Percentiles rank a stretch among this genome's conserved stretches.
Conservation (phyloP, 2,797 vertebrate species). For the Phataginus tricuspis region DNA sequence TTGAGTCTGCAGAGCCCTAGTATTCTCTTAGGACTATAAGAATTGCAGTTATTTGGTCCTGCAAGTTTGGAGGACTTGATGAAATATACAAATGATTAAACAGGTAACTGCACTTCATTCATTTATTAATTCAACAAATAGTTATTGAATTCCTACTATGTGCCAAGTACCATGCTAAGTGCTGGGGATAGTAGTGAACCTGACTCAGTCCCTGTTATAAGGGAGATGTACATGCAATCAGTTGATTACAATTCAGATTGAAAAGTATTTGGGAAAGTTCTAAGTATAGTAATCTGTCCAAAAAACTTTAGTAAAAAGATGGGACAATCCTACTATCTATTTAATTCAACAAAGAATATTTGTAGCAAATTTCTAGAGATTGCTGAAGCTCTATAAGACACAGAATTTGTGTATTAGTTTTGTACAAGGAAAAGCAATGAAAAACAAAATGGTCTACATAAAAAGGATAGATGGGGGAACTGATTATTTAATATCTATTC, state of each 20-base stretch:
- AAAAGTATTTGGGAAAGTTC: neutral
- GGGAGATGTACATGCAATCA: neutral
- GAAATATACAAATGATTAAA: neutral
- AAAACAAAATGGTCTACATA: neutral
- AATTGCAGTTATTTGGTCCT: neutral
- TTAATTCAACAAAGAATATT: slow-evolving; percentile 33
- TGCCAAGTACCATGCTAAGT: neutral
- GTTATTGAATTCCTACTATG: neutral
- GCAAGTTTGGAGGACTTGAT: neutral
- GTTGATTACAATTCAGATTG: neutral
- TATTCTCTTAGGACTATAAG: neutral
- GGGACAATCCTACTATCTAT: neutral
- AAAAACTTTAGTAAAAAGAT: neutral
- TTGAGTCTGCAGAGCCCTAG: neutral
- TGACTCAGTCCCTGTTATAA: neutral
- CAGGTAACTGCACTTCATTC: neutral
- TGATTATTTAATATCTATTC: slow-evolving; percentile 43
- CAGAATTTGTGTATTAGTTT: neutral
- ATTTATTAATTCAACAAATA: neutral
- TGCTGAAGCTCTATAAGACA: neutral
- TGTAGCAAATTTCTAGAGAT: slow-evolving; percentile 40
- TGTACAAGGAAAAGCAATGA: neutral
- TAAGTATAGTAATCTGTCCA: neutral
- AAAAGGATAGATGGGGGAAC: neutral
- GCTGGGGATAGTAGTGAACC: neutral